Evolutionary conservation across 2,113 vertebrate genomes (phyloP).

Genomic region (Lasiurus borealis): DNA sequence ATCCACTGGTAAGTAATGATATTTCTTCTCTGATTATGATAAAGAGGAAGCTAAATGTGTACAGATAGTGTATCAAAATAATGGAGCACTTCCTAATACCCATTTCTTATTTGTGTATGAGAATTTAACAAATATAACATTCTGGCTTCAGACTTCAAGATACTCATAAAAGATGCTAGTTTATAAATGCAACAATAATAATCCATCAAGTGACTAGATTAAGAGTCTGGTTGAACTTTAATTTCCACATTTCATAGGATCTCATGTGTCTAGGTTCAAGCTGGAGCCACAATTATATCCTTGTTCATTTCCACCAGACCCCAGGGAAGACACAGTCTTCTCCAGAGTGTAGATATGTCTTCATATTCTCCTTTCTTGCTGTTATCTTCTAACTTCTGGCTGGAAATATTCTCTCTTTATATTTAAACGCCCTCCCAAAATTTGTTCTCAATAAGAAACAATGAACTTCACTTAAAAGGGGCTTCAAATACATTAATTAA

Average conservation of each 20-base stretch:
- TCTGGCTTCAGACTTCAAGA: slow-evolving; percentile 62
- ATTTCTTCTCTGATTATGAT: slow-evolving; percentile 83
- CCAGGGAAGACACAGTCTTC: neutral
- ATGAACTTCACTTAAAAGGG: slow-evolving; percentile 13
- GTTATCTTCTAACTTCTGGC: slow-evolving; percentile 26
- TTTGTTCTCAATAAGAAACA: neutral
- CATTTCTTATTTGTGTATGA: slow-evolving; percentile 80
- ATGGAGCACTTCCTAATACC: slow-evolving; percentile 77
- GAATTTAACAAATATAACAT: slow-evolving; percentile 82
- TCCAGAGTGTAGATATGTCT: neutral
- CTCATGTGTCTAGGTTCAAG: neutral
- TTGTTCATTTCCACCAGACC: neutral
- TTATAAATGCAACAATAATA: neutral
- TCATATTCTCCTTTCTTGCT: neutral
- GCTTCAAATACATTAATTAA: neutral
- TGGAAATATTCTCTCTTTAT: neutral
- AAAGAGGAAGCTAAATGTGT: slow-evolving; percentile 83
- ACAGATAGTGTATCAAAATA: slow-evolving; percentile 79
- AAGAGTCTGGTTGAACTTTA: neutral
- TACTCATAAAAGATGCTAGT: slow-evolving; percentile 56
- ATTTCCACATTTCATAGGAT: neutral
- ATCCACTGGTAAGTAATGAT: slow-evolving; percentile 81
- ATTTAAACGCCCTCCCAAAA: neutral
- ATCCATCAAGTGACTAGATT: neutral
- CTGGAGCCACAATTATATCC: neutral